Base-by-base conservation (phyloP, 2,888 invertebrate genomes). In the Toxonevra muliebris region DNA sequence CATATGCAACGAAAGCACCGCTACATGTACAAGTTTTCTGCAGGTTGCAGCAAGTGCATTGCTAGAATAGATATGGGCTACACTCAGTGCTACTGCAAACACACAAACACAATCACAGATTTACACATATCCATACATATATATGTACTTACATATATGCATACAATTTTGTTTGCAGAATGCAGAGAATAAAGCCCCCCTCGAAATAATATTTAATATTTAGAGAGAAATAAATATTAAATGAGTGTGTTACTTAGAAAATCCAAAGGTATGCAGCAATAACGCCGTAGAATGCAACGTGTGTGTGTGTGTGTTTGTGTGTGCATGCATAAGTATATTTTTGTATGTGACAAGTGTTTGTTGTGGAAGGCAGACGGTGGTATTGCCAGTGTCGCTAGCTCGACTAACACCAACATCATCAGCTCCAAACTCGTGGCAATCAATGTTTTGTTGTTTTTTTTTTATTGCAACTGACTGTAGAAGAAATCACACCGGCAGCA, bases 201-300 rank as follows among this genome's bases (percentile, higher is more conserved):
- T 81, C 81, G 80, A 83, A 84, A 85, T 85, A 85, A 85, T 85
- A 85, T 84, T 84, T 84, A 84, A 85, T 84, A 84, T 84, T 84
- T 84, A 84, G 84, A 84, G 84, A 82, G 84, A 80, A 79, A 85
- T 84, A 84, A 84, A 84, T 84, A 84, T 84, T 85, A 84, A 85
- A 84, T 84, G 84, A 84, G 76, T 79, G 78, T 83, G 79, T 84
- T 83, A 83, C 84, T 83, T 83, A 83, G 83, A 82, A 83, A 82
- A 82, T 82, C 78, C 79, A 82, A 83, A 82, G 82, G 80, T 82
- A 82, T 82, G 80, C 79, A 78, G 73, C 59, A 41, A 75, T 77
- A 74, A 72, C 75, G 74, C 73, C 76, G 78, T n/a, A 75, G 76
- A 74, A 74, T 69, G 71, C 69, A 63, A 68, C 61, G 45, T 41